Evolutionary conservation across 2,113 vertebrate species (phyloP), one percentile per base, ranked within the genome.

Genomic region (Gambusia affinis): DNA sequence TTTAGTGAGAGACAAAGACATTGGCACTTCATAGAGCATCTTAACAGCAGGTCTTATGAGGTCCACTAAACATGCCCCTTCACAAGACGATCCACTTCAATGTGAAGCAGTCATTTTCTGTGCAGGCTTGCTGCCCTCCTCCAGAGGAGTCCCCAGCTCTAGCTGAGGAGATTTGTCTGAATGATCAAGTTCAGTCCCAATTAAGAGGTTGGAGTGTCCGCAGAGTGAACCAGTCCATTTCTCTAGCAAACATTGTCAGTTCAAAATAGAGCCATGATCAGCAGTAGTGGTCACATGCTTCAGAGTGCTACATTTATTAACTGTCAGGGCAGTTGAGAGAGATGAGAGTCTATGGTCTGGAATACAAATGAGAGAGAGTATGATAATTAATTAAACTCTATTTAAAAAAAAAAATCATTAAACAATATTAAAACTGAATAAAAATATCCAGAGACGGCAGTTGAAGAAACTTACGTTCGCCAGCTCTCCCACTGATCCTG

Each of bases 401-500:
- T 27, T 27, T 27, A 27, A 27, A 27, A 27, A 27, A 27, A 27
- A 27, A 27, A 27, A 27, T 27, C 27, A 37, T 42, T 15, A 42
- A 31, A 31, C 5, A 1, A 8, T 2, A 42, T n/a, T 42, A 42
- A 42, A 37, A 37, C 35, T 37, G 35, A 37, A 37, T 11, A 5
- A 47, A 47, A 47, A 47, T 1, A 15, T 17, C 0, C 5, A 19
- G 14, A 19, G 17, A 47, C 17, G 19, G 4, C 12, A 44, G 44
- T 29, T 1, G 12, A 72, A 57, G 7, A 24, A 7, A 57, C 79
- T 81, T 91, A 98, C 97, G 96, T 97, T 98, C 89, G 97, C 97
- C 85, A 97, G 94, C 88, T 97, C 97, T 92, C 97, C 97, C 80
- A 96, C 96, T 88, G 96, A 95, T 94, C 97, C 97, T 85, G 97